phyloP scores from a whole-genome alignment of 37 sponge, comb jelly and placozoan species.

The Haliclona indistincta region DNA sequence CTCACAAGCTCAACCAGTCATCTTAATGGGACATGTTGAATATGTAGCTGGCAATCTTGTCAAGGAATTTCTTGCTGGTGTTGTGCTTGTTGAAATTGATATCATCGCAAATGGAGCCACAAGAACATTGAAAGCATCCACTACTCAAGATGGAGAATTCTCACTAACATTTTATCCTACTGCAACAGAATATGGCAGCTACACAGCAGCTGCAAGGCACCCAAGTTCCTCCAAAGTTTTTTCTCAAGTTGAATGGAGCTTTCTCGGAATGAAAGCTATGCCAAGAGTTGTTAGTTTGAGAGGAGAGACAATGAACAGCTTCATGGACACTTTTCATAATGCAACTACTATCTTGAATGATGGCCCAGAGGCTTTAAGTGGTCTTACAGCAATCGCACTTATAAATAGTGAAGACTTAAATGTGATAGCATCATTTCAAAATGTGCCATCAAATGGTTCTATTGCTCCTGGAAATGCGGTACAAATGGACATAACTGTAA shows the following conservation, averaged over 20 bases:
- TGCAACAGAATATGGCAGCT: conserved; percentile 30
- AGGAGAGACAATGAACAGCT: conserved; percentile 1
- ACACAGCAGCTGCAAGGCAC: conserved; percentile 24
- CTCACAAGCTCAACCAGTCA: conserved; percentile 8
- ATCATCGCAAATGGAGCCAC: not conserved
- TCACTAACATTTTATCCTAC: conserved; percentile 22
- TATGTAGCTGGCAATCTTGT: not conserved
- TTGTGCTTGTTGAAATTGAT: conserved; percentile 39
- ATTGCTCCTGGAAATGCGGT: conserved; percentile 9
- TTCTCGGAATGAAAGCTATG: conserved; percentile 27
- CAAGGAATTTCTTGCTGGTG: not conserved
- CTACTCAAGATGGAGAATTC: conserved; percentile 12
- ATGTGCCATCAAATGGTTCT: not conserved
- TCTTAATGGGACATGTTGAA: too few relatives aligned
- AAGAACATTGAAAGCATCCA: conserved; percentile 9
- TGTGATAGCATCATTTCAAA: not conserved
- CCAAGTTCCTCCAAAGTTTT: not conserved
- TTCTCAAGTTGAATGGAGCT: not conserved
- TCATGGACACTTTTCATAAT: conserved; percentile 25
- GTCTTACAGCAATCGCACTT: not conserved
- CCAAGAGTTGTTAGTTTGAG: not conserved
- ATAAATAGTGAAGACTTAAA: not conserved
- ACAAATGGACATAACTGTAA: conserved; percentile 7
- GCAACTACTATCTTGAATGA: conserved; percentile 28
- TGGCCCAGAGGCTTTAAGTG: conserved; percentile 25